A percentile compares a stretch with the other conserved stretches of the same genome.
Conservation (phyloP, 2,888 invertebrate genomes). For the Stratiomys singularior region DNA sequence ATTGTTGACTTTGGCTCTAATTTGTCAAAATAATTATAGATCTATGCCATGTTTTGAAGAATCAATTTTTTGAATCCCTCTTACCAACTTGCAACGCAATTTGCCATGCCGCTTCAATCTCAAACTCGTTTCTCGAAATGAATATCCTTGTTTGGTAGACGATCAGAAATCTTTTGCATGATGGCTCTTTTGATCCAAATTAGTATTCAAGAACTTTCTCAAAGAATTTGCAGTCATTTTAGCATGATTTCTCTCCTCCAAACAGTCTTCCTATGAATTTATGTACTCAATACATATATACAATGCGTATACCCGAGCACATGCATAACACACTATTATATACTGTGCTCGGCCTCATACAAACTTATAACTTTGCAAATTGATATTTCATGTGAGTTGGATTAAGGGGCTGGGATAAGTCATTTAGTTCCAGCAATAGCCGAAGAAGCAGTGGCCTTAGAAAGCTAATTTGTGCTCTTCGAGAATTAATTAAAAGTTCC, state of each 20-base stretch:
- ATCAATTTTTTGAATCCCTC: too few relatives aligned
- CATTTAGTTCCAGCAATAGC: constrained; percentile 35
- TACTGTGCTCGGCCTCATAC: constrained; percentile 14
- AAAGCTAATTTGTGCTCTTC: constrained; percentile 43
- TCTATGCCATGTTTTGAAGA: too few relatives aligned
- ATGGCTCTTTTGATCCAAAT: constrained; percentile 39
- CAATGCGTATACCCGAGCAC: neutral
- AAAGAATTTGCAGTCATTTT: constrained; percentile 23
- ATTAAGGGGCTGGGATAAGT: constrained; percentile 39
- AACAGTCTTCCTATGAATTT: neutral
- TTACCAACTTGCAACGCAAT: too few relatives aligned
- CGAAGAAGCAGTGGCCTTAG: neutral
- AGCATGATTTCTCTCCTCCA: neutral
- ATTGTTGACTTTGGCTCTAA: too few relatives aligned
- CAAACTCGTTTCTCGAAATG: neutral
- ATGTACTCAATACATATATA: neutral
- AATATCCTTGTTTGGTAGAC: neutral
- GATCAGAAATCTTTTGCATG: neutral
- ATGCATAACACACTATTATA: neutral
- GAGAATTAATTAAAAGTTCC: constrained; percentile 45
- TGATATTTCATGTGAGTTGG: constrained; percentile 51
- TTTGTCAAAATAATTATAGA: too few relatives aligned
- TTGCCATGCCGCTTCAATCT: too few relatives aligned
- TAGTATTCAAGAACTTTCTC: constrained; percentile 50
- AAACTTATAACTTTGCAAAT: constrained; percentile 50